These are phyloP conservation scores for Gymnoscelis rufifasciata DNA, from an alignment of 2,888 invertebrate species.

Conservation along the genomic window DNA sequence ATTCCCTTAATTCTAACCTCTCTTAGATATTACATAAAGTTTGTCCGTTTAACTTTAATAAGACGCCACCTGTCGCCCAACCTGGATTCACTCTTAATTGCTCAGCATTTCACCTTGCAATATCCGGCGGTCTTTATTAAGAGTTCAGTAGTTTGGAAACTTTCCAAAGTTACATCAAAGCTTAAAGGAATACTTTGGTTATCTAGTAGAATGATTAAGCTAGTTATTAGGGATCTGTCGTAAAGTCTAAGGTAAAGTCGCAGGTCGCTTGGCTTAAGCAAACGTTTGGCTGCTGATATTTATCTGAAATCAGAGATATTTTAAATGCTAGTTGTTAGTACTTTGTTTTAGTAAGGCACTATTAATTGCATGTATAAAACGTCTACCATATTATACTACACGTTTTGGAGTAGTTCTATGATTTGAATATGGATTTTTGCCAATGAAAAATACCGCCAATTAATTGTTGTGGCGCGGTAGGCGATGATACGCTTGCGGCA, in stretches of 20 bases:
- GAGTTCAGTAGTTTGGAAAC: conserved; percentile 19
- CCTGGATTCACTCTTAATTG: conserved; percentile 60
- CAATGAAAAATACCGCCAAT: too few relatives aligned
- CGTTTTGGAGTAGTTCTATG: too few relatives aligned
- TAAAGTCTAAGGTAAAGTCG: background rate
- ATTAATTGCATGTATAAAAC: too few relatives aligned
- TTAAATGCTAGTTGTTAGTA: background rate
- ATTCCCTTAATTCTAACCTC: conserved; percentile 1
- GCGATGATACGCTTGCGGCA: too few relatives aligned
- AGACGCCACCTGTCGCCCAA: conserved; percentile 63
- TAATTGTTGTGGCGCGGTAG: too few relatives aligned
- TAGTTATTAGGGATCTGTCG: background rate
- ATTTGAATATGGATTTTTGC: too few relatives aligned
- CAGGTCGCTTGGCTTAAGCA: too few relatives aligned
- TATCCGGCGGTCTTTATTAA: conserved; percentile 28
- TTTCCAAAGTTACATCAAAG: conserved; percentile 7
- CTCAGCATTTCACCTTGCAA: conserved; percentile 35
- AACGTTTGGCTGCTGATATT: background rate
- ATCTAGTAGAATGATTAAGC: background rate
- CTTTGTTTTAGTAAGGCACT: too few relatives aligned
- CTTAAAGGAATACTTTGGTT: conserved; percentile 1
- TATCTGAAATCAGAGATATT: background rate
- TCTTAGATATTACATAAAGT: conserved; percentile 47
- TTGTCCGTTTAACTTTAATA: conserved; percentile 56
- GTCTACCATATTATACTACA: too few relatives aligned